These are phyloP conservation scores for Anguilla megastoma DNA, from an alignment of 2,797 vertebrate species.

Conservation along the genomic window DNA sequence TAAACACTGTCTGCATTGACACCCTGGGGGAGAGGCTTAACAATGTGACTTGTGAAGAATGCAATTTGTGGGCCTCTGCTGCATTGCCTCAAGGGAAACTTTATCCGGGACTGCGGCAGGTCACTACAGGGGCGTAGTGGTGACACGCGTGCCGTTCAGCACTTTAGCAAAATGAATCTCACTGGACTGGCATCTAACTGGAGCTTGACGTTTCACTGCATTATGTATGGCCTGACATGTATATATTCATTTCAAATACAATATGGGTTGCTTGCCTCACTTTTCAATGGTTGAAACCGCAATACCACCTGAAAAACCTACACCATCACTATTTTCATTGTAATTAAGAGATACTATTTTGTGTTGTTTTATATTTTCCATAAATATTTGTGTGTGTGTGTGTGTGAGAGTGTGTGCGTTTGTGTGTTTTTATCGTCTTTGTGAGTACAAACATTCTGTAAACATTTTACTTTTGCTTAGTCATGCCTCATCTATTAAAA, in stretches of 20 bases:
- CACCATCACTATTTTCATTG: too few relatives aligned
- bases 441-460: not conserved
- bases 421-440: not conserved
- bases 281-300: too few relatives aligned
- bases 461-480: not conserved
- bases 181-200: not conserved
- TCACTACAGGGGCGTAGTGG: not conserved
- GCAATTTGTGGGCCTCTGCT: not conserved
- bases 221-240: not conserved
- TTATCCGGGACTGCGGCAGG: not conserved
- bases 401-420: too few relatives aligned
- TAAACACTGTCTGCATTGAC: slow-evolving; percentile 18
- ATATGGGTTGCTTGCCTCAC: too few relatives aligned
- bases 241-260: not conserved
- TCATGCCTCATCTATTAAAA: not conserved
- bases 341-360: not conserved
- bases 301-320: too few relatives aligned
- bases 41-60: slow-evolving; percentile 9
- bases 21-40: not conserved
- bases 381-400: too few relatives aligned
- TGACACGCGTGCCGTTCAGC: too few relatives aligned
- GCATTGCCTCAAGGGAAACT: not conserved
- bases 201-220: not conserved
- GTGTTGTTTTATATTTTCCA: not conserved
- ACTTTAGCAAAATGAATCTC: not conserved